Percentiles rank a stretch among this genome's conserved stretches.
phyloP scores from a whole-genome alignment of 2,888 invertebrate species.

The Nomada ruficornis region DNA sequence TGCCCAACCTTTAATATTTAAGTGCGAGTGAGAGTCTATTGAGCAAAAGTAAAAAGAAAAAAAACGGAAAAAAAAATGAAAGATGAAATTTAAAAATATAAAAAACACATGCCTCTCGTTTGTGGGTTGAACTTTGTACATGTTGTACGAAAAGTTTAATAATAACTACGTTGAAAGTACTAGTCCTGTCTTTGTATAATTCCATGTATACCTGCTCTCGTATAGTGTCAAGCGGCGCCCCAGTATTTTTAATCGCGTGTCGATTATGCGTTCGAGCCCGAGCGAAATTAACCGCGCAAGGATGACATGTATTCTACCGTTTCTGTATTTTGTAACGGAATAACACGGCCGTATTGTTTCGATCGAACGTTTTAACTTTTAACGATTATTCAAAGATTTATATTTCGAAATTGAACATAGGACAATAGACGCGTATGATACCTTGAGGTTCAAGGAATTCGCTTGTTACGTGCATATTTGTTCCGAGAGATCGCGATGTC shows the following conservation, averaged over 20 bases:
- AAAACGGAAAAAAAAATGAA: slow-evolving; percentile 25
- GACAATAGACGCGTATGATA: too few species aligned
- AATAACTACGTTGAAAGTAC: slow-evolving; percentile 83
- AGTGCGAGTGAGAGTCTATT: slow-evolving; percentile 83
- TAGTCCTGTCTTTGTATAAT: slow-evolving; percentile 82
- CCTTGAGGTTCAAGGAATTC: background rate
- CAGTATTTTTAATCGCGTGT: slow-evolving; percentile 27
- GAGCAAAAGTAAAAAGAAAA: slow-evolving; percentile 70
- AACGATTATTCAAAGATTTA: background rate
- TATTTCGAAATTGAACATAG: background rate
- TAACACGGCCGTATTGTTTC: slow-evolving; percentile 11
- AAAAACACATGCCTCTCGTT: slow-evolving; percentile 80
- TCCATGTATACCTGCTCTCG: slow-evolving; percentile 75
- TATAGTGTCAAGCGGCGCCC: slow-evolving; percentile 49
- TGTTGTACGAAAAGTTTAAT: slow-evolving; percentile 81
- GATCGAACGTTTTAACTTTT: background rate
- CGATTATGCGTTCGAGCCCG: slow-evolving; percentile 24
- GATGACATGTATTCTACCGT: background rate
- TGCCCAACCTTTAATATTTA: slow-evolving; percentile 84
- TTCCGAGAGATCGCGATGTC: background rate
- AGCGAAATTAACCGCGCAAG: slow-evolving; percentile 3
- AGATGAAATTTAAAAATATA: slow-evolving; percentile 54
- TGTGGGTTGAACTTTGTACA: slow-evolving; percentile 83
- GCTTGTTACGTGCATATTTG: background rate
- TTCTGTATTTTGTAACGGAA: background rate